These are phyloP conservation scores for Pomatostomus ruficeps DNA, from an alignment of 2,113 vertebrate genomes.

Conservation along the genomic window DNA sequence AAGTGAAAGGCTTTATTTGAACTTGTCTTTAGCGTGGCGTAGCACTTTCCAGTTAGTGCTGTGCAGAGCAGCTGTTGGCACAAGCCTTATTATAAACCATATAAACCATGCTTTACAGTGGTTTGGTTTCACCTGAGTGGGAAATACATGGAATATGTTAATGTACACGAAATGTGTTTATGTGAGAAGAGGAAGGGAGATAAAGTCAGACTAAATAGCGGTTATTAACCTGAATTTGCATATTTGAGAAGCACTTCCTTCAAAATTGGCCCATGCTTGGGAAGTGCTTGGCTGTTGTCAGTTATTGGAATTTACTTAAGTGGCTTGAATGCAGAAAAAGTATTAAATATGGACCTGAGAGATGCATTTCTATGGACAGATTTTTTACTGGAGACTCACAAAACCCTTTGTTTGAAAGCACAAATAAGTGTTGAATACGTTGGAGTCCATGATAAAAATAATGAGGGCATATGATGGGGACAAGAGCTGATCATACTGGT, in stretches of 20 bases:
- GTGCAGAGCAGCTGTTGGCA: neutral
- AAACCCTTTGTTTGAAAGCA: neutral
- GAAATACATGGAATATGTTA: neutral
- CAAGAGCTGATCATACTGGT: neutral
- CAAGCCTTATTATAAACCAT: neutral
- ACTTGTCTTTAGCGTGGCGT: rapidly evolving
- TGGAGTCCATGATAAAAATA: neutral
- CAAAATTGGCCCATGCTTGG: neutral
- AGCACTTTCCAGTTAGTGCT: neutral
- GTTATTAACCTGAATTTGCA: neutral
- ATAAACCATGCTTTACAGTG: neutral
- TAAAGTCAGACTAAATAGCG: neutral
- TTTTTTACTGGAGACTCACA: neutral
- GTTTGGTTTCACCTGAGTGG: neutral
- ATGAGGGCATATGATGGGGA: neutral
- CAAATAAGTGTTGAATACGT: neutral
- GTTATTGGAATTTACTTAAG: neutral
- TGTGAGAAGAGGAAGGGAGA: neutral
- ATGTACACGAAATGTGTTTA: neutral
- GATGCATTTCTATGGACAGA: neutral
- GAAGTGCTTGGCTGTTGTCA: neutral
- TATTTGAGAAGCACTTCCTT: neutral
- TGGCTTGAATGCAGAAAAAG: neutral
- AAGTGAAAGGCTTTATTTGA: neutral
- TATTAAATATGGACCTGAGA: neutral